phyloP scores from a whole-genome alignment of 2,113 vertebrate species.

The Chaenogobius annularis region DNA sequence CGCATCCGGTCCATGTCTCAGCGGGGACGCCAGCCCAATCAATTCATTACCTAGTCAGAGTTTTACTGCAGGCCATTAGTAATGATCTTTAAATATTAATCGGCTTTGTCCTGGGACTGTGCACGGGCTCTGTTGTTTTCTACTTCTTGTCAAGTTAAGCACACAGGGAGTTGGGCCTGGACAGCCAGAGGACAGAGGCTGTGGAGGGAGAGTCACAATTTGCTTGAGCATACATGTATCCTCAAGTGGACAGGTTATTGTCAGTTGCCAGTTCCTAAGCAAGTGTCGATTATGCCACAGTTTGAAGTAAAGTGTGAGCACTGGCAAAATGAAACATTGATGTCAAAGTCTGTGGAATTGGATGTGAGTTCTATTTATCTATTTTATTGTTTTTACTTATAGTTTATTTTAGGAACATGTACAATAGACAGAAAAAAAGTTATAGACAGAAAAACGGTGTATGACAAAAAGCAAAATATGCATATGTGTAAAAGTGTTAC shows the following conservation, averaged over 20 bases:
- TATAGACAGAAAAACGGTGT: neutral
- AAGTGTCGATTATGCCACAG: neutral
- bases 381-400: neutral
- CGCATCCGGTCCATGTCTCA: constrained; percentile 72
- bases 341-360: neutral
- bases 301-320: too few species aligned
- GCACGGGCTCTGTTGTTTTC: constrained; percentile 59
- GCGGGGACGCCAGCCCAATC: constrained; percentile 72
- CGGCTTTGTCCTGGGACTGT: constrained; percentile 83
- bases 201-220: constrained; percentile 18
- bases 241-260: constrained; percentile 8
- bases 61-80: constrained; percentile 84
- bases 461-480: neutral
- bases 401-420: neutral
- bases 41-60: constrained; percentile 84
- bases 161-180: constrained; percentile 34
- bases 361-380: neutral
- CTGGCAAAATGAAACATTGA: too few species aligned
- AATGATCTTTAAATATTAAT: constrained; percentile 93
- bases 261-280: neutral
- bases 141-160: constrained; percentile 40
- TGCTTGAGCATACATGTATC: constrained; percentile 10
- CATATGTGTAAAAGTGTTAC: neutral
- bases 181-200: constrained; percentile 37
- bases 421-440: neutral